Base-by-base conservation (phyloP, 2,888 invertebrate species). In the Brachypalpus laphriformis region DNA sequence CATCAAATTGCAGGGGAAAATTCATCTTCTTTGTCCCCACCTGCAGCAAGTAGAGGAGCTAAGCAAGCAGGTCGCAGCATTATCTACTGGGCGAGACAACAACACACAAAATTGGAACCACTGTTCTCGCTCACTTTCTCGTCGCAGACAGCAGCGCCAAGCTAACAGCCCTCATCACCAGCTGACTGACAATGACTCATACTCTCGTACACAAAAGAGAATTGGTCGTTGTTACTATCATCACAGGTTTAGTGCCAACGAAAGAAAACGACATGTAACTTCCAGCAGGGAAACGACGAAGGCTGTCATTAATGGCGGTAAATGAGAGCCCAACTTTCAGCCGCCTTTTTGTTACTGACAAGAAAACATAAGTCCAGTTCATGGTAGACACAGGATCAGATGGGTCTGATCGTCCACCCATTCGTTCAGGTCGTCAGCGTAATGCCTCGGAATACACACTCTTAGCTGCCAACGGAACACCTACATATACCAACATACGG, bases 261-360 rank as follows among this genome's bases (percentile, higher is more conserved):
- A 45, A 25, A 42, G 28, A 28, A 25, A 28, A 7, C 5, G 16
- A 28, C 45, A 11, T 61, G 28, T 11, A 28, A 31, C 14, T 65
- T 31, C 3, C 16, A 65, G n/a, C 63, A 63, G 61, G 63, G 40
- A 65, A 65, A 65, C 65, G 37, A 57, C n/a, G n/a, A n/a, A n/a
- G n/a, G n/a, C n/a, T n/a, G n/a, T n/a, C n/a, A n/a, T n/a, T n/a
- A n/a, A n/a, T 14, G 72, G 28, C 42, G 74, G 74, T 54, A 1
- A 54, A 45, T 63, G 74, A 63, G 42, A 54, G 11, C 34, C 54
- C 31, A 54, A 31, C 28, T 14, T 63, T 22, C 31, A 74, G 22
- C 31, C 42, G 63, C 4, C 63, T 54, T 11, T 74, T 54, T 9
- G 22, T 65, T 7, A 42, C 34, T 6, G 22, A 42, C 14, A 63